A percentile compares a stretch with the other conserved stretches of the same genome.
Evolutionary conservation across 2,888 invertebrate species (phyloP).

Genomic region (Parapristionchus giblindavisi): DNA sequence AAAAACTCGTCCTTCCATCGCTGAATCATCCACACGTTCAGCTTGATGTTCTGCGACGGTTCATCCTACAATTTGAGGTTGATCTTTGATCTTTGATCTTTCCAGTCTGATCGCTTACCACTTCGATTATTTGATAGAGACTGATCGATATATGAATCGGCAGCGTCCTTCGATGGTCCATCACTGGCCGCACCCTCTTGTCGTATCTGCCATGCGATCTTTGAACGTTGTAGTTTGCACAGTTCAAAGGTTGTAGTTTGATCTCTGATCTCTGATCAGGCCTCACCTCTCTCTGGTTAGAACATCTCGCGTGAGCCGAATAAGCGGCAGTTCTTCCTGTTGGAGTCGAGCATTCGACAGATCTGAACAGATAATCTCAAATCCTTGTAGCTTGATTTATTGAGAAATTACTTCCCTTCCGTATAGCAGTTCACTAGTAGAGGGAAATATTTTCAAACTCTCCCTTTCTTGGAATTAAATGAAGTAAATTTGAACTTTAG

Average conservation of each 20-base stretch:
- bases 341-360: neutral
- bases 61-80: slow-evolving; percentile 70
- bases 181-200: slow-evolving; percentile 63
- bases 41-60: slow-evolving; percentile 72
- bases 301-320: slow-evolving; percentile 62
- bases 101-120: slow-evolving; percentile 40
- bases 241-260: too few species aligned
- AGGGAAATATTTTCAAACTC: too few species aligned
- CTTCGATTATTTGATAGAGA: slow-evolving; percentile 63
- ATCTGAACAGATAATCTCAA: too few species aligned
- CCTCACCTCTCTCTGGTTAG: slow-evolving; percentile 54
- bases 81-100: too few species aligned
- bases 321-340: slow-evolving; percentile 58
- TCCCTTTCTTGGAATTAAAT: too few species aligned
- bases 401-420: too few species aligned
- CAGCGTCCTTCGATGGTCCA: slow-evolving; percentile 60
- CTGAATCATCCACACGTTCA: slow-evolving; percentile 73
- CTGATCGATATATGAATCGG: slow-evolving; percentile 65
- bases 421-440: too few species aligned
- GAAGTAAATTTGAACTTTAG: too few species aligned
- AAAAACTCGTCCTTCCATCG: slow-evolving; percentile 68
- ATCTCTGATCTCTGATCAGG: too few species aligned
- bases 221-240: neutral
- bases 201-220: slow-evolving; percentile 51
- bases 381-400: too few species aligned